These are phyloP conservation scores for Keiferia lycopersicella DNA, from an alignment of 2,888 invertebrate species.

Conservation along the genomic window DNA sequence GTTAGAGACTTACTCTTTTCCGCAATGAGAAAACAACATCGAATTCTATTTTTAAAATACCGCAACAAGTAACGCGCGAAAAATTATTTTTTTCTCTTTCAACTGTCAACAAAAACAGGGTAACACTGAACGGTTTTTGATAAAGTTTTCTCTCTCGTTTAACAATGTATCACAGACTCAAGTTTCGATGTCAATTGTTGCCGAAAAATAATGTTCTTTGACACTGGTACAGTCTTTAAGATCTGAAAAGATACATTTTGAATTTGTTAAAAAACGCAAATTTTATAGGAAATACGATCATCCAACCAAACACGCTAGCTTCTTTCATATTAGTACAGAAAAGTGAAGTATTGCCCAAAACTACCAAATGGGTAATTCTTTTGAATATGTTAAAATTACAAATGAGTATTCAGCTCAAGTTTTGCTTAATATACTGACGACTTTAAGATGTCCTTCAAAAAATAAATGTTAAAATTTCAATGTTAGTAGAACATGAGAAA, in stretches of 20 bases:
- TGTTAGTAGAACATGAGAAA: too few species aligned
- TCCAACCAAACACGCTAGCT: too few species aligned
- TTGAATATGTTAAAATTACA: too few species aligned
- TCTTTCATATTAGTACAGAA: too few species aligned
- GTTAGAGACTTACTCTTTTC: slow-evolving; percentile 65
- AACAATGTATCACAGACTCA: slow-evolving; percentile 58
- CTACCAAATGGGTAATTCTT: too few species aligned
- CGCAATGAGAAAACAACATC: slow-evolving; percentile 67
- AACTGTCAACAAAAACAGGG: slow-evolving; percentile 43
- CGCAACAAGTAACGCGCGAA: slow-evolving; percentile 73
- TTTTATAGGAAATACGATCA: neutral
- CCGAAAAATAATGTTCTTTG: slow-evolving; percentile 28
- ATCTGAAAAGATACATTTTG: slow-evolving; percentile 48
- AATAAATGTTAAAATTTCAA: too few species aligned
- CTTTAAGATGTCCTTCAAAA: too few species aligned
- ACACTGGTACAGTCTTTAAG: slow-evolving; percentile 40
- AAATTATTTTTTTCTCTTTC: slow-evolving; percentile 39
- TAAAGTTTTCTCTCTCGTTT: slow-evolving; percentile 45
- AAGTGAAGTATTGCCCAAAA: too few species aligned
- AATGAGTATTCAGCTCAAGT: too few species aligned
- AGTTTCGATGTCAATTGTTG: slow-evolving; percentile 55
- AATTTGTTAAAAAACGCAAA: neutral
- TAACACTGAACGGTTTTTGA: slow-evolving; percentile 35
- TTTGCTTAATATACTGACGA: too few species aligned
- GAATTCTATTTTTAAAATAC: slow-evolving; percentile 57